Percentiles rank a stretch among this genome's conserved stretches.
phyloP scores from a whole-genome alignment of 23 tunicate genomes.

The Trididemnum miniatum region DNA sequence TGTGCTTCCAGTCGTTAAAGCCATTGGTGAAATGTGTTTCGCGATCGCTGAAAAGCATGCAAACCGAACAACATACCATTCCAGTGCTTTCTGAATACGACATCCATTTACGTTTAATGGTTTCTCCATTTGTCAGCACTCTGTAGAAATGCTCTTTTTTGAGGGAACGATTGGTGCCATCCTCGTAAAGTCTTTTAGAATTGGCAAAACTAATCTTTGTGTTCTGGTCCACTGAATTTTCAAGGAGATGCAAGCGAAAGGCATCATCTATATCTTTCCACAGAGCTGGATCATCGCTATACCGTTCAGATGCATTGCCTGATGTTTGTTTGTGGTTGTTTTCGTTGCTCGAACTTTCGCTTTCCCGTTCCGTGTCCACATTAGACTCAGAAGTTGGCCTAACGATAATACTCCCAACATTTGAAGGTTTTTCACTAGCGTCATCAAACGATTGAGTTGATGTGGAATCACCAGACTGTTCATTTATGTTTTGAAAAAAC shows the following conservation, averaged over 20 bases:
- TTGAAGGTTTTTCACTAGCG: too few species aligned
- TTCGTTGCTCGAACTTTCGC: neutral
- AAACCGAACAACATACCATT: conserved; percentile 16
- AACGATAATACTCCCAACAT: too few species aligned
- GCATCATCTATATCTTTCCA: conserved; percentile 27
- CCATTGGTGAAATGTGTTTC: conserved; percentile 25
- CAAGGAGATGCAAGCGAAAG: conserved; percentile 18
- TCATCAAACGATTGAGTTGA: too few species aligned
- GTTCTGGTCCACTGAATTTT: conserved; percentile 19
- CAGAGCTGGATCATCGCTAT: conserved; percentile 34
- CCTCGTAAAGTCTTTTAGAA: conserved; percentile 16
- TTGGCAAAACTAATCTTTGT: conserved; percentile 26
- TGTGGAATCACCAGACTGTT: too few species aligned
- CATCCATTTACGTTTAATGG: conserved; percentile 24
- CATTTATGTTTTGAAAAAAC: too few species aligned
- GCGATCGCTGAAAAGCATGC: conserved; percentile 11
- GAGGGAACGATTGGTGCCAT: conserved; percentile 6
- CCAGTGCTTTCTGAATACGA: conserved; percentile 26
- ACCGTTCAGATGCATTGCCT: conserved; percentile 10
- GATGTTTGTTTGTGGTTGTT: conserved; percentile 13
- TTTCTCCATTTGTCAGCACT: conserved; percentile 28
- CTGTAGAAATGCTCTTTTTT: conserved; percentile 19
- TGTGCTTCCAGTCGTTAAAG: conserved; percentile 20
- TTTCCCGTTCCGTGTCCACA: conserved; percentile 17
- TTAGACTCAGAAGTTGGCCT: conserved; percentile 17